Conservation (phyloP, 2,113 vertebrate species). For the Campylomormyrus numenius region DNA sequence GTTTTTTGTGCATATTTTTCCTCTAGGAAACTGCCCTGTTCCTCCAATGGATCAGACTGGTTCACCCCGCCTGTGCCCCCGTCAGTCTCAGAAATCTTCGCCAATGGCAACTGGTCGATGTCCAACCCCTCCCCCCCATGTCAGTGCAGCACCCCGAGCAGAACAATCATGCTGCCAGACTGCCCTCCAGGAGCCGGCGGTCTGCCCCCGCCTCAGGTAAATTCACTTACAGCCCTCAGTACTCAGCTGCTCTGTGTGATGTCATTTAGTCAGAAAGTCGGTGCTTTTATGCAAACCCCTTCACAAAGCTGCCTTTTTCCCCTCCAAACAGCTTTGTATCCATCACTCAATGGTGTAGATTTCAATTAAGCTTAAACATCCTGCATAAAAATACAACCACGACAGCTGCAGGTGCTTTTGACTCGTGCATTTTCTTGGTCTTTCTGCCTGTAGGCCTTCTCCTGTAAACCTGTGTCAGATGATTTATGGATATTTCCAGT, state of each 20-base stretch:
- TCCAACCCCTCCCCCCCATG: constrained; percentile 85
- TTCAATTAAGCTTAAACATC: neutral
- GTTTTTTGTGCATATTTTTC: neutral
- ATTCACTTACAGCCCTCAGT: constrained; percentile 11
- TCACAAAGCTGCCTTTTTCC: neutral
- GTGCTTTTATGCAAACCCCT: neutral
- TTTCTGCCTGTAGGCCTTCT: neutral
- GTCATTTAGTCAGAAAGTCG: neutral
- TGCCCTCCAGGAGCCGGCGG: constrained; percentile 83
- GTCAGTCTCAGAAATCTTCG: constrained; percentile 69
- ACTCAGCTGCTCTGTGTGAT: neutral
- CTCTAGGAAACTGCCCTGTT: constrained; percentile 52
- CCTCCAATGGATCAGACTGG: constrained; percentile 60
- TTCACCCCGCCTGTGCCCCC: constrained; percentile 65
- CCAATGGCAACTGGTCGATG: constrained; percentile 88
- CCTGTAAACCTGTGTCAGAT: neutral
- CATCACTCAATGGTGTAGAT: neutral
- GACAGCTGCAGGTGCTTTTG: neutral
- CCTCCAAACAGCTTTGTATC: neutral
- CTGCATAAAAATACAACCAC: neutral
- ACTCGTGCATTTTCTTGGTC: neutral
- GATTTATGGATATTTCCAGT: neutral
- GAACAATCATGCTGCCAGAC: constrained; percentile 79
- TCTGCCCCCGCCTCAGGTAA: constrained; percentile 81
- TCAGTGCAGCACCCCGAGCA: constrained; percentile 75